A percentile compares a stretch with the other conserved stretches of the same genome.
Conservation (phyloP, 2,113 vertebrate genomes). For the Oryzias celebensis region DNA sequence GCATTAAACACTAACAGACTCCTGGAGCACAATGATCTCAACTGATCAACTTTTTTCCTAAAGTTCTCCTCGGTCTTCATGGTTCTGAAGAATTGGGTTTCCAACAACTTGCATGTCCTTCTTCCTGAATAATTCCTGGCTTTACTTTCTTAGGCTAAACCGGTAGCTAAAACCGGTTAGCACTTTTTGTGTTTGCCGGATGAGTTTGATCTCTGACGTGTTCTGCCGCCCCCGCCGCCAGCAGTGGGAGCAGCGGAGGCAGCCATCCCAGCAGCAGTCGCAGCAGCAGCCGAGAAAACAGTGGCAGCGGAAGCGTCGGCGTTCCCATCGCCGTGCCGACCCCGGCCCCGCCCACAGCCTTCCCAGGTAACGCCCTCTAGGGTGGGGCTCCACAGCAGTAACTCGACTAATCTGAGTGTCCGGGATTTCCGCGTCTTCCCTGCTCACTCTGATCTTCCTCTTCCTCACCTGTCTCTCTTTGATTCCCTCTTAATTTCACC, state of each 20-base stretch:
- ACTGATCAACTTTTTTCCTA: too few relatives aligned
- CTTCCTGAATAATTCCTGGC: too few relatives aligned
- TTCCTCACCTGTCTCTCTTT: conserved; percentile 32
- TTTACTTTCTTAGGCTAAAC: too few relatives aligned
- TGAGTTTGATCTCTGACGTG: conserved; percentile 19
- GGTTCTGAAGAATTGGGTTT: too few relatives aligned
- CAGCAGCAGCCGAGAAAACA: conserved; percentile 99
- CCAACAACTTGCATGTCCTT: too few relatives aligned
- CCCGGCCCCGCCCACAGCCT: conserved; percentile 92
- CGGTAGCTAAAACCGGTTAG: not conserved
- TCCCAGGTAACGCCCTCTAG: conserved; percentile 84
- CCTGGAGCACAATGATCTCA: too few relatives aligned
- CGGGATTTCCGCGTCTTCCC: conserved; percentile 8
- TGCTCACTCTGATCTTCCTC: conserved; percentile 36
- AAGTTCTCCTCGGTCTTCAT: too few relatives aligned
- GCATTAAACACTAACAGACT: too few relatives aligned
- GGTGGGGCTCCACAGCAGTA: conserved; percentile 3
- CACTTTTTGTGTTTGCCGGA: not conserved
- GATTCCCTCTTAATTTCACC: conserved; percentile 9
- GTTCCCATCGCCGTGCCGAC: conserved; percentile 95
- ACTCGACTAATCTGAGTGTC: conserved; percentile 33
- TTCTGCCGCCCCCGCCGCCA: conserved; percentile 70
- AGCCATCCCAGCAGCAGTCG: conserved; percentile 97
- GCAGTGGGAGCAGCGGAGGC: conserved; percentile 96
- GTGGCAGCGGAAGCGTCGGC: conserved; percentile 97